Conservation (phyloP, 1,140 invertebrate species). For the Pseudomyrmex pallidus region DNA sequence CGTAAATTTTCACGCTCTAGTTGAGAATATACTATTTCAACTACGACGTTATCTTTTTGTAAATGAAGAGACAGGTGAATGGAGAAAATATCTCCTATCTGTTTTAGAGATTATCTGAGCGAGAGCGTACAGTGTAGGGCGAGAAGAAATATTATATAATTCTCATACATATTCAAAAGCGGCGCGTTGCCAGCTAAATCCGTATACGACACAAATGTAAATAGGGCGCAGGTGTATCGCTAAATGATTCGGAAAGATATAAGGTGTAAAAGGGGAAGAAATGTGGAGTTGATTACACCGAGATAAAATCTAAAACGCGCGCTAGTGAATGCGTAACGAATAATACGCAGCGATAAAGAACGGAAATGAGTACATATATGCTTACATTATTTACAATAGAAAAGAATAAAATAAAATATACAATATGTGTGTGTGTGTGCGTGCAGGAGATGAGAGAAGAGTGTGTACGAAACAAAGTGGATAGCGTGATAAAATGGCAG, state of each 20-base stretch:
- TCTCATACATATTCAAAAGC: neutral
- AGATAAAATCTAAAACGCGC: neutral
- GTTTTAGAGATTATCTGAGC: neutral
- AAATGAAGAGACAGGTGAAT: neutral
- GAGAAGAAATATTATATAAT: too few species aligned
- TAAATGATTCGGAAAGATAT: neutral
- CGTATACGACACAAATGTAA: neutral
- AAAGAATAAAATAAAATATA: neutral
- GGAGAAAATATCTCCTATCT: neutral
- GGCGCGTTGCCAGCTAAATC: neutral
- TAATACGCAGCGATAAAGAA: neutral
- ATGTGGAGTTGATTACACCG: neutral
- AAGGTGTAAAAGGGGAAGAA: too few species aligned
- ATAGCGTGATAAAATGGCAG: conserved; percentile 5
- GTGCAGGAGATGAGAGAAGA: neutral
- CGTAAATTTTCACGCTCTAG: neutral
- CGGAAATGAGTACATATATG: neutral
- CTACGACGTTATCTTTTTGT: neutral
- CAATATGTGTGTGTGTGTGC: neutral
- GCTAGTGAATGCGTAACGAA: neutral
- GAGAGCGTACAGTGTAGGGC: neutral
- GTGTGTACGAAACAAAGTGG: neutral
- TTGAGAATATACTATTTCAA: neutral
- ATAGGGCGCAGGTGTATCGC: neutral
- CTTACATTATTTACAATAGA: neutral